Conservation (phyloP, 2,113 vertebrate genomes). For the Ceyx cyanopectus region DNA sequence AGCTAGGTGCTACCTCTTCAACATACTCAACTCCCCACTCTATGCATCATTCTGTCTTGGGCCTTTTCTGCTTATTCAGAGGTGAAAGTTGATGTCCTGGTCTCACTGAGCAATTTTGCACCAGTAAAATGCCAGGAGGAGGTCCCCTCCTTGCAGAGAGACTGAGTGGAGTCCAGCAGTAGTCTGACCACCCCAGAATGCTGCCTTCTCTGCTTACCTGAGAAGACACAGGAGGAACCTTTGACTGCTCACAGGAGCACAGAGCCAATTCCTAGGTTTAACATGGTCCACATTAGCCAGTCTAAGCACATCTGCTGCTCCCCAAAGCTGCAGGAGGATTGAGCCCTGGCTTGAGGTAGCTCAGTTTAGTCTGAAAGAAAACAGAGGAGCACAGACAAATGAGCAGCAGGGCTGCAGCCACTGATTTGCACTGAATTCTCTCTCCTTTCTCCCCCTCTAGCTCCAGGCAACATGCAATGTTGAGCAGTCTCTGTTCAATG, state of each 20-base stretch:
- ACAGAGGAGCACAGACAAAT: background rate
- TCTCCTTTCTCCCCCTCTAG: background rate
- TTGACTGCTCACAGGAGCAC: background rate
- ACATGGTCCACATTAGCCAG: background rate
- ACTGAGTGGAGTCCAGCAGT: background rate
- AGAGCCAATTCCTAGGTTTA: background rate
- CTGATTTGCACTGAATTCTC: background rate
- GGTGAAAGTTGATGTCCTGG: background rate
- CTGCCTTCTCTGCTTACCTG: background rate
- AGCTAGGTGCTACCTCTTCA: background rate
- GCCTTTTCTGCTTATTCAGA: background rate
- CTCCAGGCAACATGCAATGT: conserved; percentile 75
- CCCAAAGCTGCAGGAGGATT: background rate
- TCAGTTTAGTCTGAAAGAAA: background rate
- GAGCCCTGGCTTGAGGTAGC: background rate
- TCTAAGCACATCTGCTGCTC: background rate
- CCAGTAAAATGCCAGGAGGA: background rate
- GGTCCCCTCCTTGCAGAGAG: background rate
- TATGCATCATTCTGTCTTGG: background rate
- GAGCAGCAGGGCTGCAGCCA: background rate
- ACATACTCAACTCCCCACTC: background rate
- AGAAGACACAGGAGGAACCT: background rate
- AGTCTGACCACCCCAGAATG: background rate
- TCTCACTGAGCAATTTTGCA: background rate
- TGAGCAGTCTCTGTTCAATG: conserved; percentile 80